A percentile compares a stretch with the other conserved stretches of the same genome.
These are phyloP conservation scores for Zygothrica quintamaculata DNA, from an alignment of 2,888 invertebrate genomes.

Conservation along the genomic window DNA sequence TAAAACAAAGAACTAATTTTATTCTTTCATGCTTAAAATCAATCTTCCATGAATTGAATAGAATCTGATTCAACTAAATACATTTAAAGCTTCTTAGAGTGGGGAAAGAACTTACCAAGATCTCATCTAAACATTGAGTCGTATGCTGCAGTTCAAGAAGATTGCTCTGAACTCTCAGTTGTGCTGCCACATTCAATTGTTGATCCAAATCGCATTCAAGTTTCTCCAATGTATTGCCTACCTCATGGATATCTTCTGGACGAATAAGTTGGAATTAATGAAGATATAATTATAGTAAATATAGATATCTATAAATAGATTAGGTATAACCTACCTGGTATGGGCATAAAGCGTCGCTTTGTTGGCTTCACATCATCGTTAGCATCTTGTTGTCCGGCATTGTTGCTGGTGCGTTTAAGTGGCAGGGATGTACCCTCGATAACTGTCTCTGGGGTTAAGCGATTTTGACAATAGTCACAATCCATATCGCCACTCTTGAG, in stretches of 20 bases:
- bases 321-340: conserved; percentile 59
- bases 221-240: conserved; percentile 80
- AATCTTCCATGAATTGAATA: conserved; percentile 1
- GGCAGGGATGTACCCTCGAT: conserved; percentile 1
- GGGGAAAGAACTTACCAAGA: conserved; percentile 77
- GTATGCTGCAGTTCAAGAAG: conserved; percentile 79
- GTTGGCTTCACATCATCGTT: conserved; percentile 48
- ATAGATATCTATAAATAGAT: neutral
- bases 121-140: conserved; percentile 81
- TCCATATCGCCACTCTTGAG: conserved; percentile 40
- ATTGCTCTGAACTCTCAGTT: conserved; percentile 80
- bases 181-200: conserved; percentile 81
- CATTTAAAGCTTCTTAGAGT: too few relatives aligned
- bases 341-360: conserved; percentile 68
- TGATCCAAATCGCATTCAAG: conserved; percentile 79
- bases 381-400: neutral
- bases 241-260: conserved; percentile 78
- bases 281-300: too few relatives aligned
- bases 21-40: too few relatives aligned
- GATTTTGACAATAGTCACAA: conserved; percentile 61
- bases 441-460: conserved; percentile 48
- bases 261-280: conserved; percentile 9
- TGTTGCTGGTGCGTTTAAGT: conserved; percentile 49
- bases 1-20: too few relatives aligned
- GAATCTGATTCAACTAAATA: too few relatives aligned